A percentile compares a stretch with the other conserved stretches of the same genome.
Evolutionary conservation across 1,140 invertebrate genomes (phyloP).

Genomic region (Drosophila pandora): DNA sequence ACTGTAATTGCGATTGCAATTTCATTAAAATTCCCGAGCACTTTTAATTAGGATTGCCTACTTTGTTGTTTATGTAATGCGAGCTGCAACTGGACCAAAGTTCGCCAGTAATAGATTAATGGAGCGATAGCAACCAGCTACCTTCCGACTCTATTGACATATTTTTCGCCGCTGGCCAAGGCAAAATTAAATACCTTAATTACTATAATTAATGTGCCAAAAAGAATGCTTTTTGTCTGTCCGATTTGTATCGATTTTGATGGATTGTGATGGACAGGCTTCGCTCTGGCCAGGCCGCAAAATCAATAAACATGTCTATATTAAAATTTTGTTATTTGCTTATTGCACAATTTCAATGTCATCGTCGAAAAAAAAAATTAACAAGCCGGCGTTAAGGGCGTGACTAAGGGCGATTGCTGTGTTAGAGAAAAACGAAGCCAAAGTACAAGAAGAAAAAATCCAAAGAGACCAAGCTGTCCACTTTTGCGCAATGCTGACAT

Average conservation of each 20-base stretch:
- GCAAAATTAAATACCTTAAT: constrained; percentile 64
- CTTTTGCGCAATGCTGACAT: constrained; percentile 75
- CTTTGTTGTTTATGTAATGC: constrained; percentile 23
- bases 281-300: constrained; percentile 23
- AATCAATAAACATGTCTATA: constrained; percentile 70
- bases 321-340: constrained; percentile 32
- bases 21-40: constrained; percentile 34
- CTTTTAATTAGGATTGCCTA: constrained; percentile 40
- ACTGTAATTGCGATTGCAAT: constrained; percentile 39
- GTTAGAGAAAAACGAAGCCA: constrained; percentile 25
- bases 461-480: constrained; percentile 38
- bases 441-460: constrained; percentile 15
- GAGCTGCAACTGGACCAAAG: constrained; percentile 31
- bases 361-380: constrained; percentile 54
- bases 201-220: constrained; percentile 72
- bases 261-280: constrained; percentile 42
- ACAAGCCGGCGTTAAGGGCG: constrained; percentile 61
- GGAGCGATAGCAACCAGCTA: neutral
- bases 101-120: constrained; percentile 19
- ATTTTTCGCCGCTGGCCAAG: constrained; percentile 42
- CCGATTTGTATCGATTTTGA: constrained; percentile 2
- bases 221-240: constrained; percentile 51
- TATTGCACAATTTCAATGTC: constrained; percentile 76
- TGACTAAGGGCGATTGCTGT: constrained; percentile 55
- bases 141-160: neutral